Percentiles rank a stretch among this genome's conserved stretches.
phyloP scores from a whole-genome alignment of 1,140 invertebrate genomes.

The Mya arenaria region DNA sequence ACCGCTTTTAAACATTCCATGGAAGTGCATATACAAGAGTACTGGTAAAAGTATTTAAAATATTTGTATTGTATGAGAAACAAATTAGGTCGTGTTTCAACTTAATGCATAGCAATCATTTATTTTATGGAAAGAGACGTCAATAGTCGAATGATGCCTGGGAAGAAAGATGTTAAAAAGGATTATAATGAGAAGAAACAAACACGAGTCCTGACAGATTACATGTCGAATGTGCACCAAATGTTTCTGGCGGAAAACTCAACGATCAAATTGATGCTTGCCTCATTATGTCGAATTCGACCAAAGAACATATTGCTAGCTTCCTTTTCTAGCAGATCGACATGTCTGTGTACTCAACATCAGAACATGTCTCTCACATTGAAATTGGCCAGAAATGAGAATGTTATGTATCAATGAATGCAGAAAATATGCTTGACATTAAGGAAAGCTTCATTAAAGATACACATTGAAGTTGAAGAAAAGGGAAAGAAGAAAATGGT shows the following conservation, averaged over 20 bases:
- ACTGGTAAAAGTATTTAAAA: background rate
- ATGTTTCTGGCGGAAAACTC: conserved; percentile 7
- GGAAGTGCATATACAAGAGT: background rate
- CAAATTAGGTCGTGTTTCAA: background rate
- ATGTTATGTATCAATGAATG: background rate
- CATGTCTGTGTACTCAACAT: conserved; percentile 1
- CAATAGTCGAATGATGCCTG: conserved; percentile 22
- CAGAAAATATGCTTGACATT: background rate
- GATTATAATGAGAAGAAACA: background rate
- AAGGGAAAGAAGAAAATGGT: conserved; percentile 21
- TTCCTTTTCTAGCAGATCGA: background rate
- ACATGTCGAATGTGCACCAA: background rate
- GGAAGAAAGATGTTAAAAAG: conserved; percentile 20
- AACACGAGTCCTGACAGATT: conserved; percentile 25
- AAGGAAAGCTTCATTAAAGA: background rate
- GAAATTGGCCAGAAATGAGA: background rate
- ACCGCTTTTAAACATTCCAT: too few relatives aligned
- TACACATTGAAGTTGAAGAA: background rate
- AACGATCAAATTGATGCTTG: background rate
- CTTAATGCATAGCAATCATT: background rate
- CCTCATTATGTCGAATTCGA: background rate
- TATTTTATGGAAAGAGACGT: conserved; percentile 34
- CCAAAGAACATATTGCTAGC: conserved; percentile 1
- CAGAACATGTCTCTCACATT: conserved; percentile 8
- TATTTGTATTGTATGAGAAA: conserved; percentile 7